Percentiles rank a stretch among this genome's conserved stretches.
Conservation (phyloP, 1,140 invertebrate genomes). For the Drosophila sechellia region DNA sequence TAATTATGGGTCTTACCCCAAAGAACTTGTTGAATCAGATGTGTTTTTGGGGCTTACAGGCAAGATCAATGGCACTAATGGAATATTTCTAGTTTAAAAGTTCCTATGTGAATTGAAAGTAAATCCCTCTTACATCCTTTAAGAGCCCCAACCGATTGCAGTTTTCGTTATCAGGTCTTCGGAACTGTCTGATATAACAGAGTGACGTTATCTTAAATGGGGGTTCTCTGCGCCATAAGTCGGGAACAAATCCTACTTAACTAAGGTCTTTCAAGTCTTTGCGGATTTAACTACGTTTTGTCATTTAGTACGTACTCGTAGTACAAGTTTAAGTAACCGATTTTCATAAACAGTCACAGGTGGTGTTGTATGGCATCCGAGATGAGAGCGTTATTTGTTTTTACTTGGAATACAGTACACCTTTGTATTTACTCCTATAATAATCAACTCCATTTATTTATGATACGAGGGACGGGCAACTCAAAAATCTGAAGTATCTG, state of each 20-base stretch:
- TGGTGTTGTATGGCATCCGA: not conserved
- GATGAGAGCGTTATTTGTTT: not conserved
- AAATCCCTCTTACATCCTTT: constrained; percentile 33
- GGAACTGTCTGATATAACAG: constrained; percentile 11
- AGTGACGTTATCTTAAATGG: constrained; percentile 31
- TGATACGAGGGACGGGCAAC: constrained; percentile 17
- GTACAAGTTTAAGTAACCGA: not conserved
- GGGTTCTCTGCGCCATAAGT: constrained; percentile 4
- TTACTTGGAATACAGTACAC: too few relatives aligned
- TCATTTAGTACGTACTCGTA: not conserved
- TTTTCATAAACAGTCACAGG: not conserved
- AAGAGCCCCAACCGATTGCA: constrained; percentile 27
- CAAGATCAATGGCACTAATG: constrained; percentile 39
- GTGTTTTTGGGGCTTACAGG: constrained; percentile 17
- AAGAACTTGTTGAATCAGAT: constrained; percentile 33
- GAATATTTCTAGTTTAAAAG: constrained; percentile 22
- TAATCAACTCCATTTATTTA: constrained; percentile 6
- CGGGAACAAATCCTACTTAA: constrained; percentile 22
- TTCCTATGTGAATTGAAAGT: constrained; percentile 18
- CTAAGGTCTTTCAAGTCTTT: not conserved
- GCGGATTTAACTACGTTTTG: not conserved
- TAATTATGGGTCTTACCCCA: constrained; percentile 16
- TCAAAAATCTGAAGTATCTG: constrained; percentile 6
- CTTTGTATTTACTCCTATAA: not conserved
- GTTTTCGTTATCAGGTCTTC: constrained; percentile 24